phyloP scores from a whole-genome alignment of 2,888 invertebrate species.

The Molorchus minor region DNA sequence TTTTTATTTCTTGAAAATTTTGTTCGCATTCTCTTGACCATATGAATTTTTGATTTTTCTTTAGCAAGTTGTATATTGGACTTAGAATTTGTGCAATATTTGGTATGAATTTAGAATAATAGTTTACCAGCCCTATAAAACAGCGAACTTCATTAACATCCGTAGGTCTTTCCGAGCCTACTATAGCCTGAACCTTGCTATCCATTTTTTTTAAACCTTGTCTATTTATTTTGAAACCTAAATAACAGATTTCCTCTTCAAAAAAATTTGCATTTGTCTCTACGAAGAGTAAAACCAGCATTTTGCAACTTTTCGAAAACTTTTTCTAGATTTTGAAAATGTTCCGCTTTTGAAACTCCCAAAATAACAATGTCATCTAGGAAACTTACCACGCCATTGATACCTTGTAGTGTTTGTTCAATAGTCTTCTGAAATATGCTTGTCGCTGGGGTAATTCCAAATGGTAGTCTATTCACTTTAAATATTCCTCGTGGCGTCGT shows the following conservation, averaged over 20 bases:
- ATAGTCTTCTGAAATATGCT: conserved; percentile 49
- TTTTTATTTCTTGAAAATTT: conserved; percentile 23
- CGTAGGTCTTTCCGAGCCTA: conserved; percentile 21
- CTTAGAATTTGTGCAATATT: conserved; percentile 18
- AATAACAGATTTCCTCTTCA: conserved; percentile 43
- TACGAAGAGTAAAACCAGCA: conserved; percentile 45
- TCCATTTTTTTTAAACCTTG: conserved; percentile 29
- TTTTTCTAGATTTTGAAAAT: conserved; percentile 6
- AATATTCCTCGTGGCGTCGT: conserved; percentile 55
- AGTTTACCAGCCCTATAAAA: conserved; percentile 33
- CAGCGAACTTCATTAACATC: conserved; percentile 26
- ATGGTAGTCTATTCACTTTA: conserved; percentile 52
- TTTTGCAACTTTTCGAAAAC: conserved; percentile 42
- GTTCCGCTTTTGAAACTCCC: conserved; percentile 9
- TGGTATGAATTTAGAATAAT: conserved; percentile 31
- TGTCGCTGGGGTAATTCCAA: conserved; percentile 52
- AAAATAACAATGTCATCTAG: conserved; percentile 24
- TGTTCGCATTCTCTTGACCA: conserved; percentile 24
- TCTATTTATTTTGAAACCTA: conserved; percentile 42
- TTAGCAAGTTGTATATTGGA: conserved; percentile 30
- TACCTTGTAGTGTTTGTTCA: conserved; percentile 18
- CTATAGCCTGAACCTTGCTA: conserved; percentile 28
- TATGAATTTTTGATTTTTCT: conserved; percentile 10
- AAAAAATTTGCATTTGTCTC: conserved; percentile 53
- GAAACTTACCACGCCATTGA: conserved; percentile 7